Percentiles rank a stretch among this genome's conserved stretches.
These are phyloP conservation scores for Heliconius nattereri DNA, from an alignment of 1,140 invertebrate genomes.

Conservation along the genomic window DNA sequence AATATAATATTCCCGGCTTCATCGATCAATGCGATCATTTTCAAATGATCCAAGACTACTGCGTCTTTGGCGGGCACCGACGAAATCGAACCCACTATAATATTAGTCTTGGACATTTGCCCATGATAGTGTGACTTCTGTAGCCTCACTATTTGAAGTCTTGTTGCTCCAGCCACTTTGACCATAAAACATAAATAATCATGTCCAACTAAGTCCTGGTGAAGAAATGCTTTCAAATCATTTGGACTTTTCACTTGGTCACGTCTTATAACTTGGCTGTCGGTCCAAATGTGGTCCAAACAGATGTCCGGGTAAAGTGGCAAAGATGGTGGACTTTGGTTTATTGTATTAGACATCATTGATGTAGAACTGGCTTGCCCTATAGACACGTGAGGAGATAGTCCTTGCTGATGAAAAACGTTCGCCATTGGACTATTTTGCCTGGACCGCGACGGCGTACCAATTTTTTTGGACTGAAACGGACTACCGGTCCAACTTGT, in stretches of 20 bases:
- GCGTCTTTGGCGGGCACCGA: constrained; percentile 92
- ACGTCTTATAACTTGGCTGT: constrained; percentile 82
- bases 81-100: constrained; percentile 88
- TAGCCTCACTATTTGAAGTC: constrained; percentile 88
- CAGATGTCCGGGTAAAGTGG: constrained; percentile 92
- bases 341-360: constrained; percentile 63
- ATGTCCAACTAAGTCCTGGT: constrained; percentile 91
- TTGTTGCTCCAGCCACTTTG: constrained; percentile 81
- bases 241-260: constrained; percentile 77
- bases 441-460: constrained; percentile 73
- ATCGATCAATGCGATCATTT: constrained; percentile 92
- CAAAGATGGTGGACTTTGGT: constrained; percentile 80
- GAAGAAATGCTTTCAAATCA: constrained; percentile 90
- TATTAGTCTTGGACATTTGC: constrained; percentile 76
- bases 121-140: constrained; percentile 86
- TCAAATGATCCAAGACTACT: constrained; percentile 87
- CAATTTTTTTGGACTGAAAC: constrained; percentile 59
- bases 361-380: constrained; percentile 75
- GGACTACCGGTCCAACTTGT: constrained; percentile 73
- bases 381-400: constrained; percentile 76
- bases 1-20: constrained; percentile 89
- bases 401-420: constrained; percentile 72
- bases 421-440: constrained; percentile 85
- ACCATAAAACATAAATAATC: constrained; percentile 92
- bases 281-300: constrained; percentile 94